Percentiles rank a stretch among this genome's conserved stretches.
Conservation (phyloP, 2,797 vertebrate species). For the Nasua narica region DNA sequence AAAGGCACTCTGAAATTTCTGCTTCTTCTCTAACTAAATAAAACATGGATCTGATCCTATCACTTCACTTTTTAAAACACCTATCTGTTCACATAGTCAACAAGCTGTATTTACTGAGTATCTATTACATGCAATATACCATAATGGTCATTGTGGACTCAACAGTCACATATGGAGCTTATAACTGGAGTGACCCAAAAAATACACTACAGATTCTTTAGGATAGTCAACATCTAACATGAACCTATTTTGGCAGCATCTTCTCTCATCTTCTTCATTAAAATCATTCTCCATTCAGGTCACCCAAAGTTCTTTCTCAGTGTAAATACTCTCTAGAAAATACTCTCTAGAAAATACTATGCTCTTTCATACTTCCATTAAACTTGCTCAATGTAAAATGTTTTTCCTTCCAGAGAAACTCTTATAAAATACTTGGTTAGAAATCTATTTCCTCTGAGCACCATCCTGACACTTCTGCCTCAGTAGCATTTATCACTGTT, state of each 20-base stretch:
- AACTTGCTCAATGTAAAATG: not conserved
- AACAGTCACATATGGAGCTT: not conserved
- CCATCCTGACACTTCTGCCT: not conserved
- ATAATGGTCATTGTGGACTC: not conserved
- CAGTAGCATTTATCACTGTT: not conserved
- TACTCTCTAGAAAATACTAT: not conserved
- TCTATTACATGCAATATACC: not conserved
- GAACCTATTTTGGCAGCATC: not conserved
- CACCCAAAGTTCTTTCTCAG: not conserved
- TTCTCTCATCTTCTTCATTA: not conserved
- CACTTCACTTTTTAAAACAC: not conserved
- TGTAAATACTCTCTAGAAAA: constrained; percentile 39
- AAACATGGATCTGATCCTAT: not conserved
- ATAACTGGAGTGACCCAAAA: not conserved
- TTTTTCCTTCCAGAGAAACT: not conserved
- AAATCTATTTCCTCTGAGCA: not conserved
- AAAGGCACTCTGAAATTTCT: not conserved
- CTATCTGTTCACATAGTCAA: not conserved
- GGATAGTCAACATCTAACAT: not conserved
- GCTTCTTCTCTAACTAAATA: not conserved
- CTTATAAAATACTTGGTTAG: not conserved
- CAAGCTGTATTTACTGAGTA: not conserved
- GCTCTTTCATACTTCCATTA: not conserved
- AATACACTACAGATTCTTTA: not conserved
- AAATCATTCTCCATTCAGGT: constrained; percentile 7